Conservation (phyloP, 2,888 invertebrate species). For the Drosophila demipolita region DNA sequence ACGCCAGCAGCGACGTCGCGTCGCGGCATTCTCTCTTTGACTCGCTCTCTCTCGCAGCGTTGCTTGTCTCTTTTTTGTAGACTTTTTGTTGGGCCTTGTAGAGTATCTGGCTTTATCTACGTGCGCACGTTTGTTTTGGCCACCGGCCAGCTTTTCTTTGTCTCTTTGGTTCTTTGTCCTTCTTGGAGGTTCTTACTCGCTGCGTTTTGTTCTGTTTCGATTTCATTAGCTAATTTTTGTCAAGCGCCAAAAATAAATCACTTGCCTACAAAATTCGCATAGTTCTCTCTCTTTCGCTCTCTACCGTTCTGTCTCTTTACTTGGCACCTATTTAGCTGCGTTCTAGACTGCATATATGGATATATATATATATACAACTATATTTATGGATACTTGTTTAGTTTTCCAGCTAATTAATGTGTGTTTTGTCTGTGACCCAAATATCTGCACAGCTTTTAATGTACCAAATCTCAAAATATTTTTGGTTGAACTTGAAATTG, state of each 20-base stretch:
- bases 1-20: constrained; percentile 34
- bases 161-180: constrained; percentile 43
- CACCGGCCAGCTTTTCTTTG: constrained; percentile 51
- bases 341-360: constrained; percentile 22
- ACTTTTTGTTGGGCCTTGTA: constrained; percentile 47
- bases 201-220: constrained; percentile 41
- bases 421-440: constrained; percentile 57
- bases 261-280: constrained; percentile 45
- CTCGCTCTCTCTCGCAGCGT: constrained; percentile 1
- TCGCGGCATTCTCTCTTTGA: constrained; percentile 11
- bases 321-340: constrained; percentile 4
- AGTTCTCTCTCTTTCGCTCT: background rate
- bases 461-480: constrained; percentile 14
- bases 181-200: constrained; percentile 28
- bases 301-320: background rate
- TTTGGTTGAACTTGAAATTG: constrained; percentile 54
- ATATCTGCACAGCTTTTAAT: constrained; percentile 40
- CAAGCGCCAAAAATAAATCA: constrained; percentile 62
- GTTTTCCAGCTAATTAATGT: constrained; percentile 58
- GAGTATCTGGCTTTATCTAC: constrained; percentile 52
- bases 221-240: constrained; percentile 37
- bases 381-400: constrained; percentile 32
- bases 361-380: background rate
- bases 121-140: constrained; percentile 65
- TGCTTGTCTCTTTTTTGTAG: constrained; percentile 43